These are phyloP conservation scores for Himalopsyche japonica DNA, from an alignment of 2,888 invertebrate genomes.

Conservation along the genomic window DNA sequence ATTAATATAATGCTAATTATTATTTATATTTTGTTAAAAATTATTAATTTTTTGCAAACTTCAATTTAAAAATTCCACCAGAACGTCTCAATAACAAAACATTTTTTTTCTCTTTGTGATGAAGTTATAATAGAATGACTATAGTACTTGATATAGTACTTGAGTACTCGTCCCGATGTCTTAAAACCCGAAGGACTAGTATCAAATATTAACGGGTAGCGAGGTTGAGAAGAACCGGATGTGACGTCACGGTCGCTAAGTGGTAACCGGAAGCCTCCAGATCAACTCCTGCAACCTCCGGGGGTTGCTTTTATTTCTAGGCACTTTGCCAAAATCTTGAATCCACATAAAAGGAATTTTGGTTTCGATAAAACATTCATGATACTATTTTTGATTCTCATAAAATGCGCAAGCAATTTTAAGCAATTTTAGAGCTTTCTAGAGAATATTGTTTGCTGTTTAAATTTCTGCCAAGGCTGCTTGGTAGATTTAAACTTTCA, in stretches of 20 bases:
- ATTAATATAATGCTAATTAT: too few relatives aligned
- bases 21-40: too few relatives aligned
- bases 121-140: background rate
- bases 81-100: background rate
- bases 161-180: background rate
- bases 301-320: background rate
- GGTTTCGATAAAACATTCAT: background rate
- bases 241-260: slow-evolving; percentile 9
- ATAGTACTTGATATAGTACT: too few relatives aligned
- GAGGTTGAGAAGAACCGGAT: background rate
- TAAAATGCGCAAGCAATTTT: background rate
- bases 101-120: background rate
- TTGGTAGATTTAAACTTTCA: too few relatives aligned
- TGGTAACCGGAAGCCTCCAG: slow-evolving; percentile 9
- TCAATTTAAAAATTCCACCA: background rate
- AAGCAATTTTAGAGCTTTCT: too few relatives aligned
- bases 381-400: background rate
- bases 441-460: too few relatives aligned
- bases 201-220: slow-evolving; percentile 12
- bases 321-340: background rate
- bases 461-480: too few relatives aligned
- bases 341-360: background rate
- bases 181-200: background rate
- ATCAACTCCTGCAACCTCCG: background rate
- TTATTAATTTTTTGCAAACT: too few relatives aligned